Evolutionary conservation across 2,797 vertebrate species (phyloP), one percentile per base, ranked within the genome.

Genomic region (Scomberomorus guttatus): DNA sequence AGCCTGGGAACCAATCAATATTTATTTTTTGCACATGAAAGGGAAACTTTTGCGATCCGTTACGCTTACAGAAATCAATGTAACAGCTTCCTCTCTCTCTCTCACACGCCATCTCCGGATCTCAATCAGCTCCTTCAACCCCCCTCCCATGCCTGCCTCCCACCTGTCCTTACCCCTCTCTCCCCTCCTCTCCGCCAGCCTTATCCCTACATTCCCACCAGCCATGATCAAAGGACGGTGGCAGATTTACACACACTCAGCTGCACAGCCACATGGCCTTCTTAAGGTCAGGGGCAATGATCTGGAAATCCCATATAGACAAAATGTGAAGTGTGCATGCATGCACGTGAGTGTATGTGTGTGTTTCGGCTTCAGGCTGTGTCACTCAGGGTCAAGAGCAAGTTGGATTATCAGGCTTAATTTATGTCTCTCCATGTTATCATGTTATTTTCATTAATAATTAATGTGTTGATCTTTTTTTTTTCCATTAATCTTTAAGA

Each of bases 191-290:
- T 34, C 54, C 54, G 25, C 3, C 65, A 72, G 58, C 61, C 51
- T 64, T 44, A 61, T 61, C 79, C 79, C 46, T 68, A 73, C 78
- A 79, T 80, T 77, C 79, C 88, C 82, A 82, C 78, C 86, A 72
- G 85, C 81, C 73, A 52, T 27, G 86, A 89, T 90, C 88, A 92
- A 90, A 93, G 87, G 77, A 83, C 83, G 58, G 81, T 74, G 77
- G 87, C 86, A 87, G 88, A 92, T 91, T 89, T 90, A 90, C 84
- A 85, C 86, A 85, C 89, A 88, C 86, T 88, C 87, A 89, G 92
- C 93, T 90, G 83, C 85, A 86, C 80, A 79, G 75, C 72, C 85
- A 77, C 75, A 12, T 29, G 17, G 42, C 63, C 82, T 55, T 71
- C 85, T 89, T 88, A 87, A 90, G 87, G 90, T 90, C 91, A 92